A percentile compares a stretch with the other conserved stretches of the same genome.
phyloP scores from a whole-genome alignment of 2,113 vertebrate genomes.

The Crocuta crocuta region DNA sequence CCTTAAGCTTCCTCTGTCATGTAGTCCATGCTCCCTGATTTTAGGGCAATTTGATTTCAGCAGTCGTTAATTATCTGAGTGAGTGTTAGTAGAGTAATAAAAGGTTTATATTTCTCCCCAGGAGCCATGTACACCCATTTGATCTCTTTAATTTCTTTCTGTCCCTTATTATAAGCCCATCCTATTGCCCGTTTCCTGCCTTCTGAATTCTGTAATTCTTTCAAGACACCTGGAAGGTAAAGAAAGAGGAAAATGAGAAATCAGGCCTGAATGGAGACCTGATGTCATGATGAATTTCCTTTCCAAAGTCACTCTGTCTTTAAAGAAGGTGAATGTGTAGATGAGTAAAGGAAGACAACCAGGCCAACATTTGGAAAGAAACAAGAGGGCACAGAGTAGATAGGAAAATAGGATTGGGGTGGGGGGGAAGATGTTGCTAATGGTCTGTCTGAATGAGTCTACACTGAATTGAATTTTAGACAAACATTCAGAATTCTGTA shows the following conservation, averaged over 20 bases:
- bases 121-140: neutral
- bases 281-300: neutral
- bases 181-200: neutral
- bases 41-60: neutral
- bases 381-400: neutral
- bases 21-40: neutral
- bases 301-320: neutral
- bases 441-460: neutral
- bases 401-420: neutral
- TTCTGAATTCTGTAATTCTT: neutral
- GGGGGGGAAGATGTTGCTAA: neutral
- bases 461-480: neutral
- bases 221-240: neutral
- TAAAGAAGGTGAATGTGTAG: neutral
- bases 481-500: neutral
- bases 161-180: neutral
- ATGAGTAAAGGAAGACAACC: neutral
- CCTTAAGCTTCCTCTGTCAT: neutral
- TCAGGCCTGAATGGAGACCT: neutral
- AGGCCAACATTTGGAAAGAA: neutral
- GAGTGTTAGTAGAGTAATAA: neutral
- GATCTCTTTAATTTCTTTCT: neutral
- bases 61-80: neutral
- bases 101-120: neutral
- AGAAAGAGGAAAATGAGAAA: neutral